Evolutionary conservation across 2,888 invertebrate species (phyloP), one percentile per base, ranked within the genome.

Genomic region (Camptogramma bilineatum): DNA sequence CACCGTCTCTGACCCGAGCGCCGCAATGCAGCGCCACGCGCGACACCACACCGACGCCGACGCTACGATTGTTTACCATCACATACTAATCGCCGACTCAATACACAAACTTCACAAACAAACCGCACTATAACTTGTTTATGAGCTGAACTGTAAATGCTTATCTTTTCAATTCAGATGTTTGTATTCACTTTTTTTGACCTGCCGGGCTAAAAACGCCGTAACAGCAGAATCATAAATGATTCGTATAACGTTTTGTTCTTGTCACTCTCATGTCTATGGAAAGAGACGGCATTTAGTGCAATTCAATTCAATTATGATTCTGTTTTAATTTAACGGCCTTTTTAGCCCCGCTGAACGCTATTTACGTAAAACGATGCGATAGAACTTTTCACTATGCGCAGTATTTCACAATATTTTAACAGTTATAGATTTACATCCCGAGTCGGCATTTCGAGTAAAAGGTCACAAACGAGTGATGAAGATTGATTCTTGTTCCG

Each of bases 51-150:
- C 84, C 84, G 77, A 76, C 73, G 66, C 54, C 16, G 54, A 16
- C n/a, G n/a, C 85, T 85, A 86, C 85, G 79, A 84, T 78, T 83
- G 84, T 83, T 83, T 83, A 84, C 84, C 80, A 83, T 81, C 81
- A 78, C 79, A 81, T 80, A 72, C 80, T 77, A 83, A 80, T 81
- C 77, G 76, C 75, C 71, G 64, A 68, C 75, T 73, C 76, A 64
- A 74, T 76, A 77, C 76, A 75, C 72, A 73, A 68, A 73, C 75
- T 73, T 70, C 60, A 64, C 71, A 68, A 71, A 70, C 69, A 64
- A 18, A 62, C 69, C 68, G 52, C 68, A 64, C 72, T 68, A 74
- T 73, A 73, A 73, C 69, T 75, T 69, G 71, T 69, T 74, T 71
- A 74, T 71, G 68, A 69, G 66, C 69, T 70, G 70, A 70, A 72